These are phyloP conservation scores for Hybognathus amarus DNA, from an alignment of 2,797 vertebrate genomes.

Conservation along the genomic window DNA sequence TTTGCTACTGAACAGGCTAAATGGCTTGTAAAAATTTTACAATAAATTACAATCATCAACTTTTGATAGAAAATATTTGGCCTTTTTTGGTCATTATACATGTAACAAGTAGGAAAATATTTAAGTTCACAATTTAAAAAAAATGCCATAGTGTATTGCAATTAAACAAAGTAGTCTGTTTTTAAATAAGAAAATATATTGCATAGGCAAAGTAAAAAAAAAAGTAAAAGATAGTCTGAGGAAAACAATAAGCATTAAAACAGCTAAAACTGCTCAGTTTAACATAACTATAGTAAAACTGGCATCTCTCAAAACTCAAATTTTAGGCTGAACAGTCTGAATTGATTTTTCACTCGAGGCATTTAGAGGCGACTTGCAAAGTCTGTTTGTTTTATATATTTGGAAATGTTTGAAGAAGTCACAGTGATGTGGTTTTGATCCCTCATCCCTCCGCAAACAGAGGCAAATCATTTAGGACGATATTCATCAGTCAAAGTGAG, in stretches of 20 bases:
- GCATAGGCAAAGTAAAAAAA: slow-evolving; percentile 13
- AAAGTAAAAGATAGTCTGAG: neutral
- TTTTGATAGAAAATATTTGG: slow-evolving; percentile 30
- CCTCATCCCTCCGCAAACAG: slow-evolving; percentile 13
- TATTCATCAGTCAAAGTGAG: neutral
- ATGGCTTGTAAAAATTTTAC: slow-evolving; percentile 7
- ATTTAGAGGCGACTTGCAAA: neutral
- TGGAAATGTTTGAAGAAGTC: slow-evolving; percentile 4
- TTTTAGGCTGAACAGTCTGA: neutral
- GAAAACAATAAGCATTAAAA: neutral
- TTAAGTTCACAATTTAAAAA: neutral
- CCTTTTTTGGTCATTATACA: slow-evolving; percentile 23
- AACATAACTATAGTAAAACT: slow-evolving; percentile 1
- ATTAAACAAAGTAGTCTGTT: neutral
- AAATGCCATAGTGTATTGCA: neutral
- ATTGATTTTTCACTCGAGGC: neutral
- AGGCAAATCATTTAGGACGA: too few species aligned
- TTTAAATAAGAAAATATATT: slow-evolving; percentile 7
- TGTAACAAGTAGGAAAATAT: neutral
- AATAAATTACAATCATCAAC: slow-evolving; percentile 29
- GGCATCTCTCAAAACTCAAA: neutral
- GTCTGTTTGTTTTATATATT: neutral
- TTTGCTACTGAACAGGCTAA: neutral
- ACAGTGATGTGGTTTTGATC: slow-evolving; percentile 6
- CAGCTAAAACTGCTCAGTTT: neutral